Evolutionary conservation across 2,113 vertebrate genomes (phyloP).

Genomic region (Paralichthys olivaceus): DNA sequence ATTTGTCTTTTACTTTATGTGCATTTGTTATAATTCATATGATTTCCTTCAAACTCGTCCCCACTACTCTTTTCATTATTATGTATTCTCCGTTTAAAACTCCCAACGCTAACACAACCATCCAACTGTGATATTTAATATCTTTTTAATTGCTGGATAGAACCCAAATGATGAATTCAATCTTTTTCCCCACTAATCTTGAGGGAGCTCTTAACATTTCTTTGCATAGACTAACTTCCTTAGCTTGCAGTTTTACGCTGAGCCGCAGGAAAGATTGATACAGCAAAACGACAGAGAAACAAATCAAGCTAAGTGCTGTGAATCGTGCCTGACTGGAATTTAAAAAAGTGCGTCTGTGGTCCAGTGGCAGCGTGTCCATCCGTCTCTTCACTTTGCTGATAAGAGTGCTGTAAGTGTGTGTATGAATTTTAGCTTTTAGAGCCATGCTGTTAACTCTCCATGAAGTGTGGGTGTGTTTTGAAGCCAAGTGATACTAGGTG

Average conservation of each 20-base stretch:
- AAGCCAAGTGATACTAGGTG: slow-evolving; percentile 52
- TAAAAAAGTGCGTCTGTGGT: slow-evolving; percentile 56
- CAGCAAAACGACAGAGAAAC: slow-evolving; percentile 47
- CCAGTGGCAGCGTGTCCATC: slow-evolving; percentile 19
- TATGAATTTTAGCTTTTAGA: slow-evolving; percentile 59
- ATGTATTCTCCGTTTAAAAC: slow-evolving; percentile 4
- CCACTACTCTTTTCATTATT: not conserved
- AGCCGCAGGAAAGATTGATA: slow-evolving; percentile 53
- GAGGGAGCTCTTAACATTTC: slow-evolving; percentile 47
- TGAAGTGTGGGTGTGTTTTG: slow-evolving; percentile 61
- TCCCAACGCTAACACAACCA: not conserved
- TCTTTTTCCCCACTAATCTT: slow-evolving; percentile 19
- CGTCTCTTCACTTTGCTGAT: slow-evolving; percentile 16
- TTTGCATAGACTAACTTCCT: slow-evolving; percentile 40
- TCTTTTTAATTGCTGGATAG: slow-evolving; percentile 40
- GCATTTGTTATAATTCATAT: not conserved
- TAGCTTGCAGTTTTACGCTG: slow-evolving; percentile 57
- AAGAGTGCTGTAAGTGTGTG: slow-evolving; percentile 25
- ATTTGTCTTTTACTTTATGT: not conserved
- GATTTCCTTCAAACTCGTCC: not conserved
- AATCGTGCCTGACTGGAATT: slow-evolving; percentile 73
- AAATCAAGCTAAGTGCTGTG: slow-evolving; percentile 78
- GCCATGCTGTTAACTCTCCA: slow-evolving; percentile 39
- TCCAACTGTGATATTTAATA: slow-evolving; percentile 14
- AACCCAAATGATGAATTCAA: slow-evolving; percentile 37